Conservation (phyloP, 2,113 vertebrate genomes). For the Acrocephalus arundinaceus region DNA sequence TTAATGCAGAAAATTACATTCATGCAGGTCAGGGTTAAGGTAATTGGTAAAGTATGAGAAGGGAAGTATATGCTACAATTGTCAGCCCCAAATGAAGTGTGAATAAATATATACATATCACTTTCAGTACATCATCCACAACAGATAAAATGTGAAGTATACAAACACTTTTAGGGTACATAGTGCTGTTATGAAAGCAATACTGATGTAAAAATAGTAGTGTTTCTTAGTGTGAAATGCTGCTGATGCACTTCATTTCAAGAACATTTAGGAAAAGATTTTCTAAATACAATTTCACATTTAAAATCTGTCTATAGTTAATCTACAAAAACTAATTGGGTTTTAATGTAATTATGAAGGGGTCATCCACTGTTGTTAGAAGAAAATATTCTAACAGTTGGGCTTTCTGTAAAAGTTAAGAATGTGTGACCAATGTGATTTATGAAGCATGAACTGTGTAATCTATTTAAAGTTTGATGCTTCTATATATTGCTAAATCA, state of each 20-base stretch:
- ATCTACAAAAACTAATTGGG: background rate
- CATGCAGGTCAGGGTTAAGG: slow-evolving; percentile 32
- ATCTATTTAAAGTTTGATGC: slow-evolving; percentile 58
- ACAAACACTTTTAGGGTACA: background rate
- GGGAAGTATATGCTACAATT: slow-evolving; percentile 6
- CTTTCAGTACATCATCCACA: background rate
- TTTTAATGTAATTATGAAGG: background rate
- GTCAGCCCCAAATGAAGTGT: slow-evolving; percentile 27
- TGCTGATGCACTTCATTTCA: background rate
- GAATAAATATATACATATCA: slow-evolving; percentile 52
- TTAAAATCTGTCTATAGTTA: background rate
- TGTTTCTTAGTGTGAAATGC: background rate
- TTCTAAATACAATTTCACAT: background rate
- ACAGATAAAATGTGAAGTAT: background rate
- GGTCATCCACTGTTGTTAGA: background rate
- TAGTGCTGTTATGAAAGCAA: background rate
- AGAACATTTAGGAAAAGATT: background rate
- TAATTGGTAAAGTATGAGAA: slow-evolving; percentile 43
- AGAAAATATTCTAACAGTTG: background rate
- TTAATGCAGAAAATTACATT: slow-evolving; percentile 51
- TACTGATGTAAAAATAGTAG: background rate
- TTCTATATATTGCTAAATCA: slow-evolving; percentile 51
- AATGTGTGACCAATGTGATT: slow-evolving; percentile 40
- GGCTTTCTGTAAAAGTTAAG: slow-evolving; percentile 22
- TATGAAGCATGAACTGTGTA: background rate